Evolutionary conservation across 2,888 invertebrate genomes (phyloP), one percentile per base, ranked within the genome.

Genomic region (Dryadula phaetusa): DNA sequence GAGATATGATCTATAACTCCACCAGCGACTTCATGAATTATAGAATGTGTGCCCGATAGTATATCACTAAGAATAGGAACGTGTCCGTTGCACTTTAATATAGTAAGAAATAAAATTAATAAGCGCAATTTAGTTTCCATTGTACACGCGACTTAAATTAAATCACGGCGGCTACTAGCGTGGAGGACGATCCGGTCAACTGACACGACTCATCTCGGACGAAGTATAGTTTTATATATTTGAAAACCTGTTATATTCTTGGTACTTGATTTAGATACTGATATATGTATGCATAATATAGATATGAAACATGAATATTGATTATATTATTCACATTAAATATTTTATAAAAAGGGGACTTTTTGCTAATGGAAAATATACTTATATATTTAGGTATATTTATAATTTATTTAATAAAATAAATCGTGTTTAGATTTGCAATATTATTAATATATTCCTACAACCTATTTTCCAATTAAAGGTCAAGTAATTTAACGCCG

Each of bases 11-110:
- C 85, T 0, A 88, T 69, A 18, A 88, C 71, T 3, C 80, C 65
- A 1, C 79, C 80, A 25, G 87, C 85, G 0, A 79, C 78, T 4
- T 79, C 76, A 25, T 85, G 82, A 20, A 85, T 77, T 62, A 74
- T 32, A 3, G 56, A 16, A 28, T 66, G 66, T 22, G 66, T 62
- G 22, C 54, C 60, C 10, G 63, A 46, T 46, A 70, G 28, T 53
- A 70, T 52, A 42, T 67, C 54, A 53, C 60, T 56, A 2, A 67
- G 37, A 7, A 66, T 32, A 34, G 60, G 37, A 12, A 70, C 52
- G 60, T 66, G 54, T 25, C 68, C 70, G 32, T 70, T 67, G 68
- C 66, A 74, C 68, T 72, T 69, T 22, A 65, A 49, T 34, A 53
- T 49, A 61, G 72, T 70, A 53, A 69, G 62, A 56, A 56, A 60